phyloP scores from a whole-genome alignment of 2,888 invertebrate species.

The Pachycephus smyrnensis region DNA sequence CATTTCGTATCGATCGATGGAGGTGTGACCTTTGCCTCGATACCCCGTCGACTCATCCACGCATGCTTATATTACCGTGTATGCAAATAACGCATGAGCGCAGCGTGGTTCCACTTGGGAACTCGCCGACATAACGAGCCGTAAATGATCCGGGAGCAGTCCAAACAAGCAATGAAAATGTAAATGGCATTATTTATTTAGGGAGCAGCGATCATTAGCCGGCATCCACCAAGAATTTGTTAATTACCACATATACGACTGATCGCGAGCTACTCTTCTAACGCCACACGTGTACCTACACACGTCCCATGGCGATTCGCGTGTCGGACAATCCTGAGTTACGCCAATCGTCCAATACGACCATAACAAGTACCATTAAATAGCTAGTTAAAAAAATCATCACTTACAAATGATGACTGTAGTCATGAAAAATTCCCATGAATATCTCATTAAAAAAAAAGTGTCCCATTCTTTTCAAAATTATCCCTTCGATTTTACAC shows the following conservation, averaged over 20 bases:
- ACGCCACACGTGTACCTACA: constrained; percentile 24
- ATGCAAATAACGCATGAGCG: constrained; percentile 4
- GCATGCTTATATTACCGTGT: background rate
- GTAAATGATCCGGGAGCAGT: constrained; percentile 31
- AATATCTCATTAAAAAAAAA: background rate
- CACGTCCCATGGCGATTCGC: constrained; percentile 42
- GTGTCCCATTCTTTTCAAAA: background rate
- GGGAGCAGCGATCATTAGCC: background rate
- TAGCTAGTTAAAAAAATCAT: background rate
- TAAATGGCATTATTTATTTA: constrained; percentile 26
- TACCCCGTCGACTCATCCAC: background rate
- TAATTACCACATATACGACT: constrained; percentile 11
- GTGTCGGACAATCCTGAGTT: constrained; percentile 47
- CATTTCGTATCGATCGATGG: background rate
- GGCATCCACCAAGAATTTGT: constrained; percentile 6
- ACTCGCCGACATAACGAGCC: constrained; percentile 34
- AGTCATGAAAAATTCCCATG: background rate
- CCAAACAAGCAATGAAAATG: constrained; percentile 35
- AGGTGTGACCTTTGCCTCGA: constrained; percentile 3
- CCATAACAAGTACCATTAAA: background rate
- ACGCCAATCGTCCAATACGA: background rate
- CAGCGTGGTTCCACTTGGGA: background rate
- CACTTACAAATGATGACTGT: too few relatives aligned
- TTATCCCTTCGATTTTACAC: background rate
- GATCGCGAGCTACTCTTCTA: background rate